These are phyloP conservation scores for Polypedilum vanderplanki DNA, from an alignment of 1,140 invertebrate genomes.

Conservation along the genomic window DNA sequence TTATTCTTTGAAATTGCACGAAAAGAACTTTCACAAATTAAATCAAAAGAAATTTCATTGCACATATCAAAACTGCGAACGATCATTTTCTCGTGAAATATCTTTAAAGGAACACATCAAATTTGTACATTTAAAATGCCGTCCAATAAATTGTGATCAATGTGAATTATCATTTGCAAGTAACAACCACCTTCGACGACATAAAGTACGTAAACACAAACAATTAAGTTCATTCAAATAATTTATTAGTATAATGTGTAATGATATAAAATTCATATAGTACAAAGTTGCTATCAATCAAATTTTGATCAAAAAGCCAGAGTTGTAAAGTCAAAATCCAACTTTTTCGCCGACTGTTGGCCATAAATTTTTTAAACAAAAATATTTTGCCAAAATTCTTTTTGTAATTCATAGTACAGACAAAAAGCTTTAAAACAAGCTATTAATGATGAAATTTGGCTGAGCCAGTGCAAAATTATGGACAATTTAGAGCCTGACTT, in stretches of 20 bases:
- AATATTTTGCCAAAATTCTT: too few species aligned
- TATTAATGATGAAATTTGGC: too few species aligned
- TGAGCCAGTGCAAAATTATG: too few species aligned
- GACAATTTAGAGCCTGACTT: too few species aligned
- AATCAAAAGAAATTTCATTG: neutral
- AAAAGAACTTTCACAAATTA: neutral
- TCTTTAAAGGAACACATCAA: neutral
- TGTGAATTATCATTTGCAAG: neutral
- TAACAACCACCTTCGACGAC: neutral
- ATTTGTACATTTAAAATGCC: neutral
- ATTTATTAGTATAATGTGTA: conserved; percentile 8
- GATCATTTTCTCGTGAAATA: neutral
- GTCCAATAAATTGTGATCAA: conserved; percentile 1
- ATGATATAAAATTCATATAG: neutral
- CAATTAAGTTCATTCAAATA: neutral
- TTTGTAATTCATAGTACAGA: too few species aligned
- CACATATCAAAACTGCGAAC: neutral
- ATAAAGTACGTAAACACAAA: neutral
- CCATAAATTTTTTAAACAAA: too few species aligned
- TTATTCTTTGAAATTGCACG: neutral
- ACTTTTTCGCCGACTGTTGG: too few species aligned
- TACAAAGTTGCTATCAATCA: neutral
- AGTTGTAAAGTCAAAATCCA: too few species aligned
- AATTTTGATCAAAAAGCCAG: too few species aligned
- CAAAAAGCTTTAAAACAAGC: too few species aligned